A percentile compares a stretch with the other conserved stretches of the same genome.
Conservation (phyloP, 2,797 vertebrate genomes). For the Lagodon rhomboides region DNA sequence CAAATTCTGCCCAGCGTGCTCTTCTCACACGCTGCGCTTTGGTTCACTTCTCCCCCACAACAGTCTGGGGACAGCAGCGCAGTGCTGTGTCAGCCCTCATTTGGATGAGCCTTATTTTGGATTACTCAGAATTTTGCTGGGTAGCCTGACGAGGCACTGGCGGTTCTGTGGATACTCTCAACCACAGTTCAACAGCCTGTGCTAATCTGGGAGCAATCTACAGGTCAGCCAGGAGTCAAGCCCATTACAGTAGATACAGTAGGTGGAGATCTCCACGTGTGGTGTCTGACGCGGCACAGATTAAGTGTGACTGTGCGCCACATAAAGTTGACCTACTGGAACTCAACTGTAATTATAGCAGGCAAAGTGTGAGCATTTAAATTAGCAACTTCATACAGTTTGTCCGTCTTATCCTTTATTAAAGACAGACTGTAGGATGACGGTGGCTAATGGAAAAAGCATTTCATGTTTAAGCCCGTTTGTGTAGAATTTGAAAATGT, state of each 20-base stretch:
- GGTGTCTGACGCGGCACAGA: not conserved
- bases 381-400: not conserved
- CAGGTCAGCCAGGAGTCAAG: slow-evolving; percentile 35
- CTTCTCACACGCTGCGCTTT: not conserved
- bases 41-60: slow-evolving; percentile 1
- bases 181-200: not conserved
- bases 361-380: not conserved
- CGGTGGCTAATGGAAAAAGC: not conserved
- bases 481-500: not conserved
- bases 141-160: not conserved
- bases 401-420: not conserved
- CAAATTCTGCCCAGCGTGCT: slow-evolving; percentile 30
- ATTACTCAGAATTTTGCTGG: slow-evolving; percentile 33
- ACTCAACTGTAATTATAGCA: not conserved
- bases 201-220: slow-evolving; percentile 49
- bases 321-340: not conserved
- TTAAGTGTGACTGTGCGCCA: not conserved
- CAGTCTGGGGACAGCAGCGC: slow-evolving; percentile 2
- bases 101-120: slow-evolving; percentile 21
- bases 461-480: not conserved
- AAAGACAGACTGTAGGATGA: not conserved
- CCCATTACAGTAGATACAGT: slow-evolving; percentile 14
- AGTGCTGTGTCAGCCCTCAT: slow-evolving; percentile 40
- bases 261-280: slow-evolving; percentile 8
- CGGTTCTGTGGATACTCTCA: not conserved